phyloP scores from a whole-genome alignment of 2,888 invertebrate species.

The Hecatera dysodea region DNA sequence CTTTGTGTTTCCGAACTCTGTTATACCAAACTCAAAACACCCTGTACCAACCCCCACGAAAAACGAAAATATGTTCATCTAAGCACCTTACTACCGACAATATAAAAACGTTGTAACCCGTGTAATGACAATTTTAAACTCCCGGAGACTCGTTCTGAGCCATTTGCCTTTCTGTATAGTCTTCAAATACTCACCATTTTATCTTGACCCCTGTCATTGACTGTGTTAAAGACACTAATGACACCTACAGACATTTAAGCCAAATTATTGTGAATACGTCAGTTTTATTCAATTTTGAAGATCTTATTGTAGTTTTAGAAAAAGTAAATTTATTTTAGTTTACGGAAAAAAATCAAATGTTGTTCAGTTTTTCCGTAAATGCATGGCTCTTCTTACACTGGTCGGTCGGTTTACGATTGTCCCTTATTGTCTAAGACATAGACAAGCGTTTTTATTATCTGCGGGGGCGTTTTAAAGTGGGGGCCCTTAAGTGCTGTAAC shows the following conservation, averaged over 20 bases:
- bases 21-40: conserved; percentile 49
- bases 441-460: conserved; percentile 89
- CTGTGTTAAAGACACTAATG: background rate
- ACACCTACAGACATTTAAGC: fast-evolving
- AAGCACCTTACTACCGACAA: conserved; percentile 80
- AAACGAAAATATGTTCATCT: conserved; percentile 80
- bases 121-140: conserved; percentile 88
- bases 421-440: conserved; percentile 88
- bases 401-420: conserved; percentile 79
- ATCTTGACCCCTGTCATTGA: conserved; percentile 65
- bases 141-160: conserved; percentile 83
- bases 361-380: background rate
- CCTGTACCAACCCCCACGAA: conserved; percentile 66
- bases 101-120: conserved; percentile 86
- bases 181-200: conserved; percentile 71
- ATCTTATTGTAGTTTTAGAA: background rate
- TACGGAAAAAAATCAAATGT: background rate
- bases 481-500: conserved; percentile 86
- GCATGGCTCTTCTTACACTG: conserved; percentile 68
- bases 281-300: background rate
- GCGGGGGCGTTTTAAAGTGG: conserved; percentile 86
- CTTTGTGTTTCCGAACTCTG: background rate
- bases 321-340: background rate
- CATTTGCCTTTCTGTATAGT: conserved; percentile 85
- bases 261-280: background rate